These are phyloP conservation scores for human (Homo sapiens) DNA, from an alignment of 2,113 vertebrate genomes.

Conservation along the genomic window GRCh38 chr12:126245501-126246000, in stretches of 20 bases:
- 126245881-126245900: accelerated
- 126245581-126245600: too few relatives aligned
- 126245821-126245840: not conserved
- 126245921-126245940: not conserved
- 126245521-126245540: accelerated
- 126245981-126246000: not conserved
- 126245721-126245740: not conserved
- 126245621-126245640: not conserved
- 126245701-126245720: not conserved
- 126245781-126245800: not conserved
- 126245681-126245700: not conserved
- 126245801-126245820: not conserved
- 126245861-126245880: not conserved
- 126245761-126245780: too few relatives aligned
- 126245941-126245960: too few relatives aligned
- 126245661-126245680: not conserved
- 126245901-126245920: not conserved
- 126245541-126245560: not conserved
- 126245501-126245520: accelerated
- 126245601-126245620: not conserved
- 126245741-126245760: too few relatives aligned
- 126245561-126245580: not conserved
- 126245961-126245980: not conserved
- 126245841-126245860: not conserved
- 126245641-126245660: not conserved